Conservation (phyloP, 2,888 invertebrate species). For the Tineola bisselliella region DNA sequence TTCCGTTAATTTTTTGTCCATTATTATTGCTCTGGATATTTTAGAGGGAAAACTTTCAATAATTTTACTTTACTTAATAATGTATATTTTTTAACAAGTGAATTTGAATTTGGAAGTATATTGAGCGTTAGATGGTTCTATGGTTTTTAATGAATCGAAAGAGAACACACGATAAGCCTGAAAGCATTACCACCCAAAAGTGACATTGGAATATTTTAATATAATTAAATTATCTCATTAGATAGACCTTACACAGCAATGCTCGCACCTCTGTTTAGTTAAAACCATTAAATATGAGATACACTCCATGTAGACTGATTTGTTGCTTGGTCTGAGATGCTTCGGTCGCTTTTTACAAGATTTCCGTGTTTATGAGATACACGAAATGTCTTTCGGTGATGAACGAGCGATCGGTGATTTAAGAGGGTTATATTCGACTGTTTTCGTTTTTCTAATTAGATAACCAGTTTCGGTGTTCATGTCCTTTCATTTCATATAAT, state of each 20-base stretch:
- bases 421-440: constrained; percentile 33
- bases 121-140: neutral
- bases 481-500: neutral
- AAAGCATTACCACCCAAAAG: constrained; percentile 51
- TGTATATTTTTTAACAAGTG: neutral
- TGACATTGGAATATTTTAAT: constrained; percentile 36
- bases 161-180: constrained; percentile 32
- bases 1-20: constrained; percentile 58
- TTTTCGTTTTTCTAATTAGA: constrained; percentile 4
- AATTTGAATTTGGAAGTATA: neutral
- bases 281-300: constrained; percentile 1
- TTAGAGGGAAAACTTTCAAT: constrained; percentile 33
- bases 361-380: constrained; percentile 30
- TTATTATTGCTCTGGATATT: constrained; percentile 42
- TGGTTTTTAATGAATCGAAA: neutral
- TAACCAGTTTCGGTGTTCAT: neutral
- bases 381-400: constrained; percentile 48
- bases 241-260: constrained; percentile 48
- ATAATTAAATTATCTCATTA: constrained; percentile 60
- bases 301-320: neutral
- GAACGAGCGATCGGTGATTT: constrained; percentile 53
- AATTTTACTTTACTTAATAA: no score
- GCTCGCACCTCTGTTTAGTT: constrained; percentile 46
- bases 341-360: constrained; percentile 21
- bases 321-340: neutral